Evolutionary conservation across 1,140 invertebrate genomes (phyloP).

Genomic region (Gryllus bimaculatus): DNA sequence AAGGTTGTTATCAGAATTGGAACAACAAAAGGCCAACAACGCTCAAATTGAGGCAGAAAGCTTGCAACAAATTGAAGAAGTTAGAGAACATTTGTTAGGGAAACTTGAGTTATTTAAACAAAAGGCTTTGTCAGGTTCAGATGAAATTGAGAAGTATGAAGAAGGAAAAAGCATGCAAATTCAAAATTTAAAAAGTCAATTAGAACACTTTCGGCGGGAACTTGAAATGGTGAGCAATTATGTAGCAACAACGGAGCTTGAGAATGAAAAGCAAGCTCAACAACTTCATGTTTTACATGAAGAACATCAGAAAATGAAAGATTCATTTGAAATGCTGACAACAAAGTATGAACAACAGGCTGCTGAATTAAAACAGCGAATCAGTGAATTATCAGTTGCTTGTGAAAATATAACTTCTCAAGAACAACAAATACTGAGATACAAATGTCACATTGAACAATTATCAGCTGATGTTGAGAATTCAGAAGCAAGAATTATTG

Average conservation of each 20-base stretch:
- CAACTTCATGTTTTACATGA: background rate
- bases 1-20: background rate
- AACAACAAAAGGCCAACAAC: background rate
- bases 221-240: background rate
- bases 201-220: background rate
- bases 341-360: background rate
- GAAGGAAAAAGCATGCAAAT: background rate
- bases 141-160: background rate
- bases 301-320: background rate
- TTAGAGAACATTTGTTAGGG: background rate
- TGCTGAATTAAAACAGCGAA: background rate
- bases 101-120: constrained; percentile 8
- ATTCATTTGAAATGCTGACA: background rate
- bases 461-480: background rate
- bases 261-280: background rate
- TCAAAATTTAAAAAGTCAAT: background rate
- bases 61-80: constrained; percentile 7
- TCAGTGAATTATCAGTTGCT: background rate
- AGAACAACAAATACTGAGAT: constrained; percentile 5
- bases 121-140: background rate
- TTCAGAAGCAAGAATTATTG: constrained; percentile 6
- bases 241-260: background rate
- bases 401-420: constrained; percentile 9
- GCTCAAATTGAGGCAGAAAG: background rate
- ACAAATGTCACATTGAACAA: background rate